These are phyloP conservation scores for Leptopterna dolabrata DNA, from an alignment of 2,888 invertebrate species.

Conservation along the genomic window DNA sequence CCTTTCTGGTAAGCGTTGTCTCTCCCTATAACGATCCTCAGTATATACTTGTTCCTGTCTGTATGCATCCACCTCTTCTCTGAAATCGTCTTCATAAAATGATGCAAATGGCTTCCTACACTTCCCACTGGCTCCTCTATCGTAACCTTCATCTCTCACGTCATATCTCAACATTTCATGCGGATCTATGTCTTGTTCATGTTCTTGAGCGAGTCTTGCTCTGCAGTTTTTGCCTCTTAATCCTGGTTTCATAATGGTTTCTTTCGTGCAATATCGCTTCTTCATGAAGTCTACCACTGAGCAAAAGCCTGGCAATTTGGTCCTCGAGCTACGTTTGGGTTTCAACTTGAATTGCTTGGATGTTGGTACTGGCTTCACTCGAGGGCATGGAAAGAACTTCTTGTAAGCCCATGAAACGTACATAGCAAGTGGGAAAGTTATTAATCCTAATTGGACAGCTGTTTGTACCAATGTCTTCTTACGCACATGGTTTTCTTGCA, in stretches of 20 bases:
- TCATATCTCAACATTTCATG: background rate
- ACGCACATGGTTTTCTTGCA: background rate
- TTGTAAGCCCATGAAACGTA: conserved; percentile 20
- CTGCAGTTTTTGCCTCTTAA: background rate
- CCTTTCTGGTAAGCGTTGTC: background rate
- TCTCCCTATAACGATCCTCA: background rate
- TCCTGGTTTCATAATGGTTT: background rate
- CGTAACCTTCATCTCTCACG: background rate
- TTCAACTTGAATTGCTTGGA: background rate
- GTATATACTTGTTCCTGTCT: background rate
- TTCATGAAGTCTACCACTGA: background rate
- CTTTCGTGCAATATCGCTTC: background rate
- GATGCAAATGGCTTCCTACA: background rate
- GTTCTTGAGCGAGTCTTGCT: background rate
- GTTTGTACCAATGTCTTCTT: background rate
- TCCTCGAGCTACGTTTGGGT: background rate
- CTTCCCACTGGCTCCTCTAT: background rate
- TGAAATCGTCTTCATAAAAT: conserved; percentile 10
- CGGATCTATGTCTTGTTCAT: background rate
- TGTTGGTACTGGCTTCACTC: background rate
- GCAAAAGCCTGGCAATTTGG: background rate
- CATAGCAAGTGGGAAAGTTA: background rate
- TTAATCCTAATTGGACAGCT: background rate
- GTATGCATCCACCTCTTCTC: background rate
- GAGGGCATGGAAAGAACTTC: conserved; percentile 29